A percentile compares a stretch with the other conserved stretches of the same genome.
Conservation (phyloP, 2,797 vertebrate genomes). For the Eulemur rubriventer region DNA sequence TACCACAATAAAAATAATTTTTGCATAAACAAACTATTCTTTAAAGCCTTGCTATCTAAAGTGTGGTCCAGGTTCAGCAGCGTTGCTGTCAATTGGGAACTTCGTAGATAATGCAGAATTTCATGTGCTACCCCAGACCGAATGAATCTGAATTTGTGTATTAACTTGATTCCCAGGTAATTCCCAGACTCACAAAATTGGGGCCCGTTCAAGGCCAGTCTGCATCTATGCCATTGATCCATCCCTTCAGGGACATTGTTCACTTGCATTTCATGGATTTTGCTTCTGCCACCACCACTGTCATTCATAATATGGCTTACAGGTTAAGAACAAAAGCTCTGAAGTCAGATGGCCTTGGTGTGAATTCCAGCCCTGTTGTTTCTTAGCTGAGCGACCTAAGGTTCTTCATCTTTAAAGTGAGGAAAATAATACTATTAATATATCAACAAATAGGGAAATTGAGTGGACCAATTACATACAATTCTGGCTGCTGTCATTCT, state of each 20-base stretch:
- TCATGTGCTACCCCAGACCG: background rate
- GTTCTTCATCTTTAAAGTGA: background rate
- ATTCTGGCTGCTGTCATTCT: too few relatives aligned
- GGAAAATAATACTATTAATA: background rate
- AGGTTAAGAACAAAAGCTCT: background rate
- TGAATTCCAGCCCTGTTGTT: background rate
- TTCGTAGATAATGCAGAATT: background rate
- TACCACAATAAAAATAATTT: background rate
- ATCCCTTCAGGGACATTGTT: background rate
- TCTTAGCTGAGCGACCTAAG: background rate
- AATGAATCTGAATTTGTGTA: background rate
- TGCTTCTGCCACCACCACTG: background rate
- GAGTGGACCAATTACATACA: background rate
- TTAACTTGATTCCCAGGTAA: background rate
- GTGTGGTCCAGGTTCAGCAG: background rate
- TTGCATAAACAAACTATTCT: background rate
- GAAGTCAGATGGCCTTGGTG: background rate
- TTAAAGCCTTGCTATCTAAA: background rate
- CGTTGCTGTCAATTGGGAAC: background rate
- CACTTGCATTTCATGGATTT: background rate
- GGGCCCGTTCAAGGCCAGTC: background rate
- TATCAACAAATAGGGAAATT: background rate
- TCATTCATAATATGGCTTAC: background rate
- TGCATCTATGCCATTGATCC: background rate
- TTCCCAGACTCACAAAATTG: background rate